Evolutionary conservation across 2,797 vertebrate species (phyloP).

Genomic region (Cuculus canorus): DNA sequence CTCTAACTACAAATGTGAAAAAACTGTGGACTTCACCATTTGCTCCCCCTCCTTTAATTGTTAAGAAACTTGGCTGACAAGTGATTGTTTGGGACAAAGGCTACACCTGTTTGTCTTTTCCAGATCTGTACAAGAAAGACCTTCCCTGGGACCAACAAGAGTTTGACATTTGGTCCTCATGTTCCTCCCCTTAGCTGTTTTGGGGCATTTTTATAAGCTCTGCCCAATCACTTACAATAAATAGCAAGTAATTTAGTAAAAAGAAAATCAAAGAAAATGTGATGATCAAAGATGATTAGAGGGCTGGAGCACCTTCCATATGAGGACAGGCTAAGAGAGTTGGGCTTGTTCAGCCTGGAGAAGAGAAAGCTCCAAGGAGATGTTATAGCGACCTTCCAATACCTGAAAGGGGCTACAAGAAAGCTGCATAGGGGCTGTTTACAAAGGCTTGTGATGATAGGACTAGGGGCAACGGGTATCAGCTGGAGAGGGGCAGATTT

Average conservation of each 20-base stretch:
- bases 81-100: not conserved
- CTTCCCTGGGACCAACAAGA: not conserved
- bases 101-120: not conserved
- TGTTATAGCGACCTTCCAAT: too few species aligned
- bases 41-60: not conserved
- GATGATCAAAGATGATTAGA: too few species aligned
- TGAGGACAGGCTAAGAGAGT: too few species aligned
- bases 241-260: not conserved
- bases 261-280: not conserved
- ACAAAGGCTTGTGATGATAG: too few species aligned
- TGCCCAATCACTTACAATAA: not conserved
- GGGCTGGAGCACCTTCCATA: too few species aligned
- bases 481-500: too few species aligned
- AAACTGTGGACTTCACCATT: not conserved
- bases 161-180: not conserved
- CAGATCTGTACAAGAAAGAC: not conserved
- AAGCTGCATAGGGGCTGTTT: too few species aligned
- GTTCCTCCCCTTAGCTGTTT: not conserved
- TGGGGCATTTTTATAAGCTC: not conserved
- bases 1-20: not conserved
- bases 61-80: not conserved
- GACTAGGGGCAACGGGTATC: too few species aligned
- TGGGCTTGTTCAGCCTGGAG: too few species aligned
- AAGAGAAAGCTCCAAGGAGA: too few species aligned
- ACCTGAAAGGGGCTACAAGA: too few species aligned